These are phyloP conservation scores for Gobionotothen gibberifrons DNA, from an alignment of 2,797 vertebrate genomes.

Conservation along the genomic window DNA sequence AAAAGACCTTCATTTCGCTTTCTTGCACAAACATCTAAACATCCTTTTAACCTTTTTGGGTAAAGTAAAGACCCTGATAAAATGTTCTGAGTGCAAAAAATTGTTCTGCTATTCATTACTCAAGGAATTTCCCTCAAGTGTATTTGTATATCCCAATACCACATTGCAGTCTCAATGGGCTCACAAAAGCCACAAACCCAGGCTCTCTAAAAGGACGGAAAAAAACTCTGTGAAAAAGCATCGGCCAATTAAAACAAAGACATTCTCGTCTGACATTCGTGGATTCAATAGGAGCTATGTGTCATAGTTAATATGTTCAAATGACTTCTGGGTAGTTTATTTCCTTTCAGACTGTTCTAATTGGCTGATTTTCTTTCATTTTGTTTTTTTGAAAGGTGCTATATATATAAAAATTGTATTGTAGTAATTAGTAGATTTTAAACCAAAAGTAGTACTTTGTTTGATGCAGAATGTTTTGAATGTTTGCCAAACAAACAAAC, in stretches of 20 bases:
- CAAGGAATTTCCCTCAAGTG: constrained; percentile 20
- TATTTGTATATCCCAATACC: constrained; percentile 45
- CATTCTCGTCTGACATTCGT: background rate
- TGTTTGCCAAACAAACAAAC: background rate
- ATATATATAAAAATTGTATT: too few relatives aligned
- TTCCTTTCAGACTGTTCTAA: too few relatives aligned
- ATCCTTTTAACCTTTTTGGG: constrained; percentile 41
- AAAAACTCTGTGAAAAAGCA: background rate
- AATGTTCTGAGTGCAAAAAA: constrained; percentile 25
- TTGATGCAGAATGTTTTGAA: background rate
- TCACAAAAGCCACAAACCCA: constrained; percentile 19
- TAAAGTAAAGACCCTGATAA: constrained; percentile 23
- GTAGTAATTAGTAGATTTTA: too few relatives aligned
- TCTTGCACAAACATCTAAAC: constrained; percentile 41
- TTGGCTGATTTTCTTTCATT: too few relatives aligned
- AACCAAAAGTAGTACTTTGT: background rate
- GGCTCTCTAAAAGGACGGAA: background rate
- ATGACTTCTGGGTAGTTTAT: too few relatives aligned
- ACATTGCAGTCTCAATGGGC: background rate
- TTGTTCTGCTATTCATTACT: constrained; percentile 20
- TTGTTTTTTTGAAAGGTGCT: too few relatives aligned
- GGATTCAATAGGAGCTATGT: background rate
- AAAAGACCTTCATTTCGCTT: constrained; percentile 21
- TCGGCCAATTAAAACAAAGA: too few relatives aligned
- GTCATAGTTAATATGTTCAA: background rate